Evolutionary conservation across 2,888 invertebrate genomes (phyloP), one percentile per base, ranked within the genome.

Genomic region (Gasteruption jaculator): DNA sequence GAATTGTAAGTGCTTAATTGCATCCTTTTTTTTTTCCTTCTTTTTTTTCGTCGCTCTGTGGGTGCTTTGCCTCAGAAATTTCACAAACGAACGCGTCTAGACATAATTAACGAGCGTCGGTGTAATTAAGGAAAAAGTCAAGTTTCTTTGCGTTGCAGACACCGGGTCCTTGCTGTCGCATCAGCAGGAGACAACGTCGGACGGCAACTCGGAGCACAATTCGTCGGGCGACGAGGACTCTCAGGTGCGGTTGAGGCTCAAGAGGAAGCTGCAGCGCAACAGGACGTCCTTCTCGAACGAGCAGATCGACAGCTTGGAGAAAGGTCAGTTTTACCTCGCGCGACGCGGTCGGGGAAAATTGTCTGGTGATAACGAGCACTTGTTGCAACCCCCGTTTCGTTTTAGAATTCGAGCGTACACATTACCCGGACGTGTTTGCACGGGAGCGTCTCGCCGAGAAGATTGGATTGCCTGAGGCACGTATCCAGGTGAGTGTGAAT

Each of bases 221-320:
- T 91, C 91, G 10, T 90, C 91, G 10, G 89, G 87, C 4, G 88
- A 88, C 64, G 88, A 89, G 61, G 93, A 93, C 70, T 90, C 89
- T 15, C 94, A 95, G 72, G 85, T 93, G 76, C 80, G 96, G 63
- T 76, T 96, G 61, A 81, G 94, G 61, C 81, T 97, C 56, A 97
- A 97, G 74, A 78, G 96, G 67, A 97, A 97, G 73, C 78, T 97
- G 50, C 97, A 99, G 75, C 80, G 97, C 65, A 97, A 97, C 74
- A 80, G 97, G 60, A 97, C 97, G 39, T 94, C 94, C 43, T 97
- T 99, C 75, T 95, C 95, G 58, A 96, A 96, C 70, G 95, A 95
- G 68, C 97, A 97, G 74, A 94, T 99, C 67, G 97, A 99, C 74
- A 93, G 92, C 68, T 80, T 96, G 63, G 97, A 97, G 76, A 96